Base-by-base conservation (phyloP, 2,888 invertebrate species). In the Callimorpha dominula region DNA sequence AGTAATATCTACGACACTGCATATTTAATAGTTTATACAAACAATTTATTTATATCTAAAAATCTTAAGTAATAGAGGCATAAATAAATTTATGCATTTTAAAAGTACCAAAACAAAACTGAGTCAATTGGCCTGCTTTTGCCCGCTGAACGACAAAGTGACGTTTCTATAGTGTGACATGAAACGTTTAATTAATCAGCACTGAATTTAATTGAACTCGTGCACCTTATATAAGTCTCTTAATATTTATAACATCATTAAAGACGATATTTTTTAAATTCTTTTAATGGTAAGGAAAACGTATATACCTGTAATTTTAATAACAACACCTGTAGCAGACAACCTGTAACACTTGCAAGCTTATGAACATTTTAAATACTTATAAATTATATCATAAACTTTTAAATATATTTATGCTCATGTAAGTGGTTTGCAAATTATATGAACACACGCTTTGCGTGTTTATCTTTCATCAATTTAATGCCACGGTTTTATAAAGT, bases 371-470 rank as follows among this genome's bases (percentile, higher is more conserved):
- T 43, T 62, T 43, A 31, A 52, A 46, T 60, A 54, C 40, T 67
- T 14, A 63, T 63, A 40, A 64, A 50, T 11, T 50, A 52, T 54
- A 64, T 64, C 14, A 60, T 60, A 60, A 71, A 57, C 11, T 20
- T 64, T 70, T 57, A 31, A 67, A 49, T 68, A 68, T 46, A 54
- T 65, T 54, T 63, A 72, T 67, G 67, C 14, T 40, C 49, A 68
- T 72, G 40, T 68, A 69, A 69, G 20, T 62, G 50, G 69, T 64
- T 65, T 50, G 69, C 69, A 65, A 73, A 73, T 73, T 60, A 65
- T 65, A 60, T 31, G 40, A 15, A 42, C 50, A 17, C 65, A 73
- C 65, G 50, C 62, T 65, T 65, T 65, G 40, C 65, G 46, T 69
- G 65, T 72, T 60, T 73, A 73, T 66, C 65, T 57, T 20, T 17